Evolutionary conservation across 1,140 invertebrate genomes (phyloP).

Genomic region (Druon quercuslanigerum): DNA sequence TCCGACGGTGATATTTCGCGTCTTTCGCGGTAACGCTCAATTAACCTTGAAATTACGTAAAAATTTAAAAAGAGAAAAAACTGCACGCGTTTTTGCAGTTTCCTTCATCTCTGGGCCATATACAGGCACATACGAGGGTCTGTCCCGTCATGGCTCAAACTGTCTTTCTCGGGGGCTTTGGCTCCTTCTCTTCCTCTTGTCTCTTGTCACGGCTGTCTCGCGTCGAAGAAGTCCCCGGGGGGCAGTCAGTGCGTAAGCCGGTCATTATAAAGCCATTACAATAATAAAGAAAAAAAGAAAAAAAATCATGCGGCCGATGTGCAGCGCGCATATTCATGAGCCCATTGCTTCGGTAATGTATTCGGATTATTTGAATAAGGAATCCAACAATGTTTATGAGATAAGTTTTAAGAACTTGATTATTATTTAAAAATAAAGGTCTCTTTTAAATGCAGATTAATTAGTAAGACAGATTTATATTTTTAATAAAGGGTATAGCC

Average conservation of each 20-base stretch:
- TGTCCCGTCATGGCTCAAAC: background rate
- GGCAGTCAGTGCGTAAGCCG: constrained; percentile 6
- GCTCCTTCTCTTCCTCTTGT: background rate
- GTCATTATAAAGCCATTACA: constrained; percentile 17
- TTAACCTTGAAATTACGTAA: constrained; percentile 15
- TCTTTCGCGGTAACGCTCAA: constrained; percentile 10
- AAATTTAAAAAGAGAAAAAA: background rate
- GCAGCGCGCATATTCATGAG: too few species aligned
- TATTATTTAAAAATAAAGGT: too few species aligned
- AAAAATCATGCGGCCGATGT: too few species aligned
- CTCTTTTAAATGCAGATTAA: too few species aligned
- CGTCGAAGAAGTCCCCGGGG: background rate
- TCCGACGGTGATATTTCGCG: background rate
- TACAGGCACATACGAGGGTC: background rate
- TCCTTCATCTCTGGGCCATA: background rate
- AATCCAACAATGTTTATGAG: too few species aligned
- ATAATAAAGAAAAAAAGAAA: background rate
- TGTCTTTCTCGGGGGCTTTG: background rate
- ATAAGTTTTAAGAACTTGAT: too few species aligned
- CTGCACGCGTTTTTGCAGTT: constrained; percentile 4
- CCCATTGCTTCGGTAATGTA: too few species aligned
- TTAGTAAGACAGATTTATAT: too few species aligned
- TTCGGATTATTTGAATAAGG: too few species aligned
- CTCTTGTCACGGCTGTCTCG: background rate
- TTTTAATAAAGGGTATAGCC: too few species aligned